Conservation (phyloP, 2,888 invertebrate genomes). For the Clivina fossor region DNA sequence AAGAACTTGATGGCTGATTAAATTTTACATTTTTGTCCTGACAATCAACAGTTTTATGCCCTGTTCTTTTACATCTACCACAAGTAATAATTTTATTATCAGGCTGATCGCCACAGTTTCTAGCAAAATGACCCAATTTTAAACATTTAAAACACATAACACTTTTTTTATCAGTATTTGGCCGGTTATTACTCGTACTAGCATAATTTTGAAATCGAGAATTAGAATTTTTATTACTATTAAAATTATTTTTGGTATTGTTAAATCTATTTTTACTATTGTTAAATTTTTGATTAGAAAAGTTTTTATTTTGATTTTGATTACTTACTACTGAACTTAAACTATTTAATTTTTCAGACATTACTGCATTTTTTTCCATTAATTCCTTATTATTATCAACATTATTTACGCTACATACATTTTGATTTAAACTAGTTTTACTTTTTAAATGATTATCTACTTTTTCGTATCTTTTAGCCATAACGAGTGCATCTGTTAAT, state of each 20-base stretch:
- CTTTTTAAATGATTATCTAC: background rate
- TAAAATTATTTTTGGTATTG: background rate
- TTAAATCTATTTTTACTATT: background rate
- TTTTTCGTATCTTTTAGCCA: background rate
- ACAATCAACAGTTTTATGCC: constrained; percentile 4
- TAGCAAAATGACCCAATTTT: constrained; percentile 12
- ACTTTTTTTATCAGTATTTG: no score
- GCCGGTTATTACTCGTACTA: no score
- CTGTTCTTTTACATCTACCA: constrained; percentile 4
- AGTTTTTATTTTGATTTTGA: no score
- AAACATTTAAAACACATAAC: constrained; percentile 19
- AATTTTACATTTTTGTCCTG: background rate
- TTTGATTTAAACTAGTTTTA: constrained; percentile 2
- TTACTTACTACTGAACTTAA: no score
- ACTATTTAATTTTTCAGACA: no score
- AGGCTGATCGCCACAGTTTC: background rate
- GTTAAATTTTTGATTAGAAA: no score
- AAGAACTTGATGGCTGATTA: background rate
- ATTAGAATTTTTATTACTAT: background rate
- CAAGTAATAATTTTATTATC: background rate
- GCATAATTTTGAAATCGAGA: no score
- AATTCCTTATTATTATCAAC: no score
- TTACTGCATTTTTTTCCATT: no score
- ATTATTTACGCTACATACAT: no score
- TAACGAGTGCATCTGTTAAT: background rate